Evolutionary conservation across 64 coral and sea anemone genomes (phyloP), one percentile per base, ranked within the genome.

Genomic region (Pachyseris speciosa): DNA sequence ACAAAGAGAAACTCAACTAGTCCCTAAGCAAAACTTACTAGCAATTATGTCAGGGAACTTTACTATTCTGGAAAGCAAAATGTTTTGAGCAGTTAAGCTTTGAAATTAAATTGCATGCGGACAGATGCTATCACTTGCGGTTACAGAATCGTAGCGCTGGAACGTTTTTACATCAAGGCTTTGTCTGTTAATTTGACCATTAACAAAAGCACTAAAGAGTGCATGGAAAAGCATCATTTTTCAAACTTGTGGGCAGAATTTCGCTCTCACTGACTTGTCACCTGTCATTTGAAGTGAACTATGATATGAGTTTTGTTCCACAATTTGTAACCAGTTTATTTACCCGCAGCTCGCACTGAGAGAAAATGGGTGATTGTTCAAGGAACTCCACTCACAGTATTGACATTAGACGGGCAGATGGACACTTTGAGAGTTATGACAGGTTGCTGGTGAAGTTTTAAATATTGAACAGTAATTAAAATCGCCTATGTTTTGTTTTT

Each of bases 401-500:
- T 79, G 75, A 58, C 49, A 57, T 79, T 61, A 63, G 19, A 59
- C 51, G 77, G 52, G 24, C 77, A 81, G 77, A 81, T 81, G 77
- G 77, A 39, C 31, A 6, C 51, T 37, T 37, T 58, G 49, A 80
- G 58, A 37, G 16, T 59, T 51, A 7, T 81, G 77, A 63, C 77
- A 81, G 77, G 77, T 81, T 81, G 31, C 77, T 81, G 77, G 77
- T 61, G 51, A 61, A 63, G 17, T 63, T 81, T 81, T 81, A 81
- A 81, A 81, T 81, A 81, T 61, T 81, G 31, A 81, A 81, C 53
- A 36, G 51, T 57, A 53, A 81, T 81, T 81, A 81, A 61, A 81
- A 81, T 81, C 77, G 77, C 77, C 51, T 61, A 81, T 81, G 52
- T 81, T 61, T 81, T 81, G 77, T 81, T 81, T 81, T 81, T 10